phyloP scores from a whole-genome alignment of 2,797 vertebrate genomes.

The Smutsia gigantea region DNA sequence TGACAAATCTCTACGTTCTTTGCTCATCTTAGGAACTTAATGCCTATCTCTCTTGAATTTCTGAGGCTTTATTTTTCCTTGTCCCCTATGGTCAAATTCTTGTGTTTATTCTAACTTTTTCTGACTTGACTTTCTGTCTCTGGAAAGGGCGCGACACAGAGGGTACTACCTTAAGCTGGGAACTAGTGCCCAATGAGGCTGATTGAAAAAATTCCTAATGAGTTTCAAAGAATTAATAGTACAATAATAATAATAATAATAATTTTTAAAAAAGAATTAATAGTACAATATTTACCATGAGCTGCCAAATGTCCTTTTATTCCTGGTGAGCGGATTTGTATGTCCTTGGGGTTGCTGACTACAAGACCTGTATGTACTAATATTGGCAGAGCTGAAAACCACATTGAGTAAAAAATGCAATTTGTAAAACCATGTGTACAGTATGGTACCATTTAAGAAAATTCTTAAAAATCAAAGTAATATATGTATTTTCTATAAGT shows the following conservation, averaged over 20 bases:
- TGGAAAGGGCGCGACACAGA: background rate
- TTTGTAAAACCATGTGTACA: background rate
- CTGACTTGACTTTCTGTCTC: background rate
- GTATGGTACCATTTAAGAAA: background rate
- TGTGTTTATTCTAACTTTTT: background rate
- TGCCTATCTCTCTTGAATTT: background rate
- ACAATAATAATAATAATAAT: too few relatives aligned
- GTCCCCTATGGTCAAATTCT: background rate
- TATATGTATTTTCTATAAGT: background rate
- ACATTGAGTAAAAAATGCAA: background rate
- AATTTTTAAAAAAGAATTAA: too few relatives aligned
- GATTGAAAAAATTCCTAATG: background rate
- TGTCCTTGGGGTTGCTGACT: background rate
- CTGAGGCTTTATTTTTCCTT: background rate
- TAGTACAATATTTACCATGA: background rate
- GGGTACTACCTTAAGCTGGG: background rate
- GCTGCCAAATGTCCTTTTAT: background rate
- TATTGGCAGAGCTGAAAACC: background rate
- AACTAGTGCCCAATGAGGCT: background rate
- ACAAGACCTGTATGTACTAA: background rate
- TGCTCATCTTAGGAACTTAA: background rate
- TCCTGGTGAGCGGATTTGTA: background rate
- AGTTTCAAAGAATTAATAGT: background rate
- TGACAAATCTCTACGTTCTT: background rate
- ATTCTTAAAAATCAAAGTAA: background rate